These are phyloP conservation scores for Aricia agestis DNA, from an alignment of 1,140 invertebrate species.

Conservation along the genomic window DNA sequence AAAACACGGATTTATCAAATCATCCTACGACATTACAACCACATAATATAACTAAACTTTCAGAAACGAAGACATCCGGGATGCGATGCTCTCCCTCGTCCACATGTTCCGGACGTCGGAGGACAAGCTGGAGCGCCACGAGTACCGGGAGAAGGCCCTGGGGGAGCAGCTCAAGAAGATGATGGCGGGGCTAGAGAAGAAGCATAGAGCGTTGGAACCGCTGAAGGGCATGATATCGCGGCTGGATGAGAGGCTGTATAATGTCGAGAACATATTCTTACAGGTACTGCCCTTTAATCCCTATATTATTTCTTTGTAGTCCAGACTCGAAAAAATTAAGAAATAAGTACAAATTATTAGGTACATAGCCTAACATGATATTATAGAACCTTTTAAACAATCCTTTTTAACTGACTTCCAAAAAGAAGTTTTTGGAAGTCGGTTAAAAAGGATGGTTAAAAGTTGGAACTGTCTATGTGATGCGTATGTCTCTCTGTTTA, in stretches of 20 bases:
- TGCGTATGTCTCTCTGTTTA: too few relatives aligned
- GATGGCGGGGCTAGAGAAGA: constrained; percentile 82
- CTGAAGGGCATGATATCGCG: constrained; percentile 80
- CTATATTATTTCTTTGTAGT: too few relatives aligned
- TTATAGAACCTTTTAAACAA: too few relatives aligned
- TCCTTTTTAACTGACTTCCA: too few relatives aligned
- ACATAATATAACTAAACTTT: neutral
- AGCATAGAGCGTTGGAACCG: constrained; percentile 81
- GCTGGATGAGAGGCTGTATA: constrained; percentile 81
- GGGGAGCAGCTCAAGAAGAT: constrained; percentile 88
- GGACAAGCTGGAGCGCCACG: constrained; percentile 90
- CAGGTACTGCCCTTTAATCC: constrained; percentile 55
- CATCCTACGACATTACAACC: too few relatives aligned
- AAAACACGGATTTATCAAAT: too few relatives aligned
- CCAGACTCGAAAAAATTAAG: too few relatives aligned
- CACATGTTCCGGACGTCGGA: constrained; percentile 87
- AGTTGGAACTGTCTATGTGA: too few relatives aligned
- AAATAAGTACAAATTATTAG: too few relatives aligned
- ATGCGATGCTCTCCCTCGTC: constrained; percentile 88
- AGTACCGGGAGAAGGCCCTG: constrained; percentile 85
- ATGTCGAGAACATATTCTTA: constrained; percentile 82
- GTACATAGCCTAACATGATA: too few relatives aligned
- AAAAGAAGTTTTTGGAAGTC: too few relatives aligned
- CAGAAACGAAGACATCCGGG: constrained; percentile 88
- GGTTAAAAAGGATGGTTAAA: too few relatives aligned